phyloP scores from a whole-genome alignment of 2,113 vertebrate genomes.

The Puma concolor region DNA sequence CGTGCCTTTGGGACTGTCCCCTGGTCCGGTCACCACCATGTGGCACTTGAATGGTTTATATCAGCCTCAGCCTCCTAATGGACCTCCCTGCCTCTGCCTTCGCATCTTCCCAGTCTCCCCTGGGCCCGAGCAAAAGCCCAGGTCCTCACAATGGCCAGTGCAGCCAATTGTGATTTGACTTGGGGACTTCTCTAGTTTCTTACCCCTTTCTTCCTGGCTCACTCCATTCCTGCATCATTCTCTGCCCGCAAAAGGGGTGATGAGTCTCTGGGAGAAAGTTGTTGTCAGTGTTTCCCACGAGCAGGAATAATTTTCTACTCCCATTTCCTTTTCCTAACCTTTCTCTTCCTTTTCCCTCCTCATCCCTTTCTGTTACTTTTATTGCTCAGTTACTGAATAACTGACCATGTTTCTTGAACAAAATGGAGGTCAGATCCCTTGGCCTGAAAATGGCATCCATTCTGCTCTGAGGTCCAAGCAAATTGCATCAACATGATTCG shows the following conservation, averaged over 20 bases:
- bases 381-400: background rate
- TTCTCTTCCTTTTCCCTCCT: background rate
- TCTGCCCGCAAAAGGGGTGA: too few species aligned
- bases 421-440: background rate
- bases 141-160: too few species aligned
- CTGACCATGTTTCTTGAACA: background rate
- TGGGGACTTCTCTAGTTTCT: too few species aligned
- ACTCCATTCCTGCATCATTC: rapidly evolving
- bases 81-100: background rate
- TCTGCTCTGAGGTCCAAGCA: background rate
- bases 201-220: background rate
- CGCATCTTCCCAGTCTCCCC: background rate
- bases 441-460: background rate
- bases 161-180: rapidly evolving
- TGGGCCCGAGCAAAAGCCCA: background rate
- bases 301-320: background rate
- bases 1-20: background rate
- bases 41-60: too few species aligned
- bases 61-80: background rate
- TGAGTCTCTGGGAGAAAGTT: too few species aligned
- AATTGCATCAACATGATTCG: background rate
- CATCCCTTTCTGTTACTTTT: background rate
- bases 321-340: background rate
- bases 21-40: rapidly evolving
- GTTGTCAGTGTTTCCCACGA: background rate